A percentile compares a stretch with the other conserved stretches of the same genome.
phyloP scores from a whole-genome alignment of 2,797 vertebrate genomes.

The Thamnophis elegans region DNA sequence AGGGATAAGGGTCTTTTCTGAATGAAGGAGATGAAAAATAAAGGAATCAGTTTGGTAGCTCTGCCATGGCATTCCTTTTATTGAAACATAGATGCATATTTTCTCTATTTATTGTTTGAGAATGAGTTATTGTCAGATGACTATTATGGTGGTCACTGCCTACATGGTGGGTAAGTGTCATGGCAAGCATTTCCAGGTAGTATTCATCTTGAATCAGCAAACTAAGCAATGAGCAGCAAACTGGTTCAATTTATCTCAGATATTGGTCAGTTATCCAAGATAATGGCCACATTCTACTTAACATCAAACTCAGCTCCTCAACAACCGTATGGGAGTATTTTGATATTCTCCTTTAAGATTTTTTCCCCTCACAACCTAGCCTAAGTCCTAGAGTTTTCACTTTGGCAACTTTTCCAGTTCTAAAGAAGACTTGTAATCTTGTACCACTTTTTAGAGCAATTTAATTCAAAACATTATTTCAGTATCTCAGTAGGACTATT shows the following conservation, averaged over 20 bases:
- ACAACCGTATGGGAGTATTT: not conserved
- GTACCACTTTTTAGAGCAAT: not conserved
- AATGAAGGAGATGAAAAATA: not conserved
- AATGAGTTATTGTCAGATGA: not conserved
- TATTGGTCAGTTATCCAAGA: too few relatives aligned
- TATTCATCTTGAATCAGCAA: too few relatives aligned
- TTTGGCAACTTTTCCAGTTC: not conserved
- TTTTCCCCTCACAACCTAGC: not conserved
- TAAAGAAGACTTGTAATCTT: not conserved
- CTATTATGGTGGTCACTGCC: not conserved
- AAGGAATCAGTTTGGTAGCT: not conserved
- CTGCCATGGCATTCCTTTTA: not conserved
- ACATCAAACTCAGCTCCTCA: not conserved
- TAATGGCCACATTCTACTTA: not conserved
- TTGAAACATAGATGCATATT: not conserved
- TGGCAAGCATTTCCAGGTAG: not conserved
- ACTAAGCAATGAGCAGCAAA: not conserved
- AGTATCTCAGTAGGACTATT: not conserved
- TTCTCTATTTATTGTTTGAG: not conserved
- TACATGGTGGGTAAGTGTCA: not conserved
- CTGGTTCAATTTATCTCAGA: not conserved
- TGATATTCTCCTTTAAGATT: not conserved
- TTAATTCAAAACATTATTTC: not conserved
- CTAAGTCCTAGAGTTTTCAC: not conserved
- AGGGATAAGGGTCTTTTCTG: not conserved